Evolutionary conservation across 2,888 invertebrate species (phyloP).

Genomic region (Dyspetes luteomarginatus): DNA sequence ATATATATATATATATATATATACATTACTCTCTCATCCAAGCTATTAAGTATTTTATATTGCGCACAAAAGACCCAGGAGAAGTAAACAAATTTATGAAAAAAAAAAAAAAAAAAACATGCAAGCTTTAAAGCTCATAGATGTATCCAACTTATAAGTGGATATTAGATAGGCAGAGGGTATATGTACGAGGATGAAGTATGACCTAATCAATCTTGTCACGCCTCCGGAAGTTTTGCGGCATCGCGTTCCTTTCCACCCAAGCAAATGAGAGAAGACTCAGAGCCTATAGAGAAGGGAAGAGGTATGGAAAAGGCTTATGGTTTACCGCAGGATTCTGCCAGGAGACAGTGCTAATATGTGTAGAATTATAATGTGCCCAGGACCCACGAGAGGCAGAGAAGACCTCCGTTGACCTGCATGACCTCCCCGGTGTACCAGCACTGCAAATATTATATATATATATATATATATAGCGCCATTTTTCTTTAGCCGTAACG

Average conservation of each 20-base stretch:
- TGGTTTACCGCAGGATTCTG: slow-evolving; percentile 51
- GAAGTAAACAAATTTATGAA: neutral
- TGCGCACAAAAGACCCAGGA: slow-evolving; percentile 35
- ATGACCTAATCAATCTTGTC: slow-evolving; percentile 63
- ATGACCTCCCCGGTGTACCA: slow-evolving; percentile 37
- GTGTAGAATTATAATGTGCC: slow-evolving; percentile 48
- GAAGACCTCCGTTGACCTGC: slow-evolving; percentile 59
- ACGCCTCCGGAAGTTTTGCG: slow-evolving; percentile 63
- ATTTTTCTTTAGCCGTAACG: slow-evolving; percentile 63
- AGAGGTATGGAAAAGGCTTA: slow-evolving; percentile 37
- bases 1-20: too few species aligned
- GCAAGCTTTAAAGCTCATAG: slow-evolving; percentile 41
- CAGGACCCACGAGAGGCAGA: slow-evolving; percentile 28
- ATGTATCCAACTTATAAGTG: slow-evolving; percentile 52
- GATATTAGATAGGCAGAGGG: slow-evolving; percentile 51
- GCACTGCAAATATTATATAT: slow-evolving; percentile 58
- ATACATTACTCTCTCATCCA: too few species aligned
- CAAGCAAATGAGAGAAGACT: slow-evolving; percentile 37
- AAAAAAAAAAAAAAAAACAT: slow-evolving; percentile 11
- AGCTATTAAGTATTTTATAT: slow-evolving; percentile 40
- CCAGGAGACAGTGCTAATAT: slow-evolving; percentile 49
- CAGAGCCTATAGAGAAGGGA: neutral
- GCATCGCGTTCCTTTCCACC: slow-evolving; percentile 39
- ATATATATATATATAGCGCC: slow-evolving; percentile 35
- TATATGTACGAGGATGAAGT: slow-evolving; percentile 51